phyloP scores from a whole-genome alignment of 2,888 invertebrate species.

The Therioaphis trifolii region DNA sequence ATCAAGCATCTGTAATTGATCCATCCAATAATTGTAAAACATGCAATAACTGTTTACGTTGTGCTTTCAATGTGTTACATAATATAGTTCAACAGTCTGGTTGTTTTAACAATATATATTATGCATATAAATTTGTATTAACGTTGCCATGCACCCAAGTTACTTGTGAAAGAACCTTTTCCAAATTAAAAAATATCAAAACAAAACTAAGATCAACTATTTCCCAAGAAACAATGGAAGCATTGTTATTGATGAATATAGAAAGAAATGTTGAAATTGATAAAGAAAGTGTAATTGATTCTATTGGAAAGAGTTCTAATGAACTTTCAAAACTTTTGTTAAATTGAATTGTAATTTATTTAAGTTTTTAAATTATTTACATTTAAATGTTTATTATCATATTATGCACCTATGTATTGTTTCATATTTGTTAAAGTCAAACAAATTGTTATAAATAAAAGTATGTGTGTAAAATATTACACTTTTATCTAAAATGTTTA shows the following conservation, averaged over 20 bases:
- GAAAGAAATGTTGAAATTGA: constrained; percentile 14
- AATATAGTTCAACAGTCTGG: constrained; percentile 13
- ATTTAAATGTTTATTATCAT: no score
- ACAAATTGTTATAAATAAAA: no score
- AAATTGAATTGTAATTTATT: no score
- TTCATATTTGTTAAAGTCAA: no score
- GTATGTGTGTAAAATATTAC: no score
- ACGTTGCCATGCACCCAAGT: no score
- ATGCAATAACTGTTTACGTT: neutral
- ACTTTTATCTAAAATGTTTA: no score
- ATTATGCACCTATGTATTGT: no score
- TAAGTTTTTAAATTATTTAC: no score
- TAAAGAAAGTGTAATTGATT: neutral
- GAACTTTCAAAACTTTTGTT: no score
- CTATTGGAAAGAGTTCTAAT: no score
- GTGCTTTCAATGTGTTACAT: neutral
- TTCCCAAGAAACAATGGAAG: constrained; percentile 22
- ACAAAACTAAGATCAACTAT: constrained; percentile 19
- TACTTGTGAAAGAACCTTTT: neutral
- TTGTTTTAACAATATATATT: constrained; percentile 13
- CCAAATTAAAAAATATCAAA: constrained; percentile 13
- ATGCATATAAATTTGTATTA: neutral
- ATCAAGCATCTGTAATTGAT: neutral
- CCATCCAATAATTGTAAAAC: neutral
- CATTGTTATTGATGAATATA: constrained; percentile 11